Percentiles rank a stretch among this genome's conserved stretches.
Conservation (phyloP, 2,888 invertebrate genomes). For the Petrolisthes manimaculis region DNA sequence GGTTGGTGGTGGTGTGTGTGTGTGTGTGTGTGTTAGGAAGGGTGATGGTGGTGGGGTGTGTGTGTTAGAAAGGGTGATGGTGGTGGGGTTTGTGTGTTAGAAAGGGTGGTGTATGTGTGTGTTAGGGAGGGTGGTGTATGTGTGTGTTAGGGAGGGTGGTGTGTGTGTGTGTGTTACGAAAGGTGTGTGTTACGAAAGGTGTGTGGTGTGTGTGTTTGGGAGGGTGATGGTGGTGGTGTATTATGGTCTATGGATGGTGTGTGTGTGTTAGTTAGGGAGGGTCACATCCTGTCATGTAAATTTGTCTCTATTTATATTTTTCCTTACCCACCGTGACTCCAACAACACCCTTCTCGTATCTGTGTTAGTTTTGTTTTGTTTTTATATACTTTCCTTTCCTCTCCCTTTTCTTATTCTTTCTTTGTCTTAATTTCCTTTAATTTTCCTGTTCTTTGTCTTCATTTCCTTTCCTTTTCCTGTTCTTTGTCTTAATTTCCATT, state of each 20-base stretch:
- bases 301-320: not conserved
- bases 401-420: not conserved
- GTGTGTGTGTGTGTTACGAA: not conserved
- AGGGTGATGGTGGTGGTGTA: not conserved
- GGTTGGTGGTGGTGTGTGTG: not conserved
- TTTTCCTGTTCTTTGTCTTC: not conserved
- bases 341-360: not conserved
- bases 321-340: no score
- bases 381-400: not conserved
- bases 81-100: not conserved
- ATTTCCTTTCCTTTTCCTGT: not conserved
- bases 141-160: not conserved
- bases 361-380: not conserved
- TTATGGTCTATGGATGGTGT: not conserved
- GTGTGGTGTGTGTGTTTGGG: not conserved
- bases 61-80: not conserved
- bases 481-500: not conserved
- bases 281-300: not conserved
- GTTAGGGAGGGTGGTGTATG: not conserved
- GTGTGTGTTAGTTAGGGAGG: not conserved
- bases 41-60: not conserved
- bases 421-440: not conserved
- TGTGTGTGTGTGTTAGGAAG: constrained; percentile 14
- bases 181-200: not conserved
- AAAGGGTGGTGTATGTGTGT: not conserved